A percentile compares a stretch with the other conserved stretches of the same genome.
These are phyloP conservation scores for Setophaga kirtlandii DNA, from an alignment of 2,113 vertebrate species.

Conservation along the genomic window DNA sequence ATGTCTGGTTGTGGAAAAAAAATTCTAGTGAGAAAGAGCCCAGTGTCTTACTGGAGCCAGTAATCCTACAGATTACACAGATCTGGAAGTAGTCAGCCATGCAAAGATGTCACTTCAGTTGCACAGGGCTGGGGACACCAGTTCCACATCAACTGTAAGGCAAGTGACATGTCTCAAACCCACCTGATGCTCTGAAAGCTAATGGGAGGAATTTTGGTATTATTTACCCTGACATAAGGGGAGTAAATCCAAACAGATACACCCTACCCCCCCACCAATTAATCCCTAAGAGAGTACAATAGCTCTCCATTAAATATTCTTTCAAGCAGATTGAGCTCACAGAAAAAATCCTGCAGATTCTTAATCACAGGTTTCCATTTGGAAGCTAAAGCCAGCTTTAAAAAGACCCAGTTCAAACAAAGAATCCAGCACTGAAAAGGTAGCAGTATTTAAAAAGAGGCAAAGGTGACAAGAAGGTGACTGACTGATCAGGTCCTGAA, in stretches of 20 bases:
- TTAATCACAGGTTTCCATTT: not conserved
- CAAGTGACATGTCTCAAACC: not conserved
- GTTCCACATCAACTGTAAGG: not conserved
- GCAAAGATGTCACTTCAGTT: not conserved
- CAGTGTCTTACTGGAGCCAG: not conserved
- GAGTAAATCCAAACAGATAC: not conserved
- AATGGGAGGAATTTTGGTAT: not conserved
- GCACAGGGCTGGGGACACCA: not conserved
- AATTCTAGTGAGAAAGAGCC: not conserved
- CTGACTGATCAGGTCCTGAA: not conserved
- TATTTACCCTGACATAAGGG: not conserved
- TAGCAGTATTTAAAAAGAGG: slow-evolving; percentile 14
- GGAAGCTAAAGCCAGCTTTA: slow-evolving; percentile 36
- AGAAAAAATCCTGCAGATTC: not conserved
- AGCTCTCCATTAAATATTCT: not conserved
- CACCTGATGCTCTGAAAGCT: not conserved
- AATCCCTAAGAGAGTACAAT: not conserved
- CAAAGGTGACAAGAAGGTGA: not conserved
- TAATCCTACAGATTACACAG: not conserved
- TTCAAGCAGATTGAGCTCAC: not conserved
- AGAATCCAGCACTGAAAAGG: not conserved
- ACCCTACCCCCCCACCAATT: not conserved
- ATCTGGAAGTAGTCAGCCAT: not conserved
- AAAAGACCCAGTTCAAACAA: slow-evolving; percentile 28
- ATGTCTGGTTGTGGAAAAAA: not conserved